Conservation (phyloP, 1,140 invertebrate genomes). For the honey bee (Apis mellifera) region DNA sequence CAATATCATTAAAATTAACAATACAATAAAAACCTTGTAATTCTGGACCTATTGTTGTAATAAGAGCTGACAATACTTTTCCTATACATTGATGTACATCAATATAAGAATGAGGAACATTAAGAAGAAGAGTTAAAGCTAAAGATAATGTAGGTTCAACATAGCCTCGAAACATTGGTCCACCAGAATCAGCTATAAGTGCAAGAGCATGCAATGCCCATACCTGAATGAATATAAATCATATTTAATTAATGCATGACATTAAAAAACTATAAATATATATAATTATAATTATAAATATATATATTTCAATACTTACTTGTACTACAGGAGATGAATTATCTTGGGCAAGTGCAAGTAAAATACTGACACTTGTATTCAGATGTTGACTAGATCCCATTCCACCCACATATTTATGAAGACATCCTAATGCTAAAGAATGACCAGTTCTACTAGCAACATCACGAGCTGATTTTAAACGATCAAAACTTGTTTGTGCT, state of each 20-base stretch:
- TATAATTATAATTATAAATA: too few species aligned
- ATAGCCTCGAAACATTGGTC: slow-evolving; percentile 98
- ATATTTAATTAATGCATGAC: not conserved
- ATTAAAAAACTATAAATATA: slow-evolving; percentile 17
- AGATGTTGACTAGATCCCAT: slow-evolving; percentile 96
- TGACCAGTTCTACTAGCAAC: slow-evolving; percentile 95
- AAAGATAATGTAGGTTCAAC: slow-evolving; percentile 96
- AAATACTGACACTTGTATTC: slow-evolving; percentile 95
- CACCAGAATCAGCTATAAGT: slow-evolving; percentile 97
- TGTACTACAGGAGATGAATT: slow-evolving; percentile 93
- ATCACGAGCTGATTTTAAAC: slow-evolving; percentile 93
- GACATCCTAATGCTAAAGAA: slow-evolving; percentile 94
- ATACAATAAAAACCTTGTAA: slow-evolving; percentile 87
- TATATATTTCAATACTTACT: slow-evolving; percentile 80
- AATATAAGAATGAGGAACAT: slow-evolving; percentile 92
- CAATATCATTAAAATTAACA: too few species aligned
- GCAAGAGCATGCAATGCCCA: slow-evolving; percentile 98
- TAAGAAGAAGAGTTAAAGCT: slow-evolving; percentile 93
- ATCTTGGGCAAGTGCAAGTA: slow-evolving; percentile 97
- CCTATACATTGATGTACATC: slow-evolving; percentile 98
- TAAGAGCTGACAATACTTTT: slow-evolving; percentile 95
- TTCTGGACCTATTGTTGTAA: slow-evolving; percentile 99
- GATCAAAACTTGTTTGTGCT: slow-evolving; percentile 95
- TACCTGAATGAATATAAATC: slow-evolving; percentile 83
- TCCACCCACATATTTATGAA: slow-evolving; percentile 94